Evolutionary conservation across 2,888 invertebrate species (phyloP), one percentile per base, ranked within the genome.

Genomic region (Ophion ellenae): DNA sequence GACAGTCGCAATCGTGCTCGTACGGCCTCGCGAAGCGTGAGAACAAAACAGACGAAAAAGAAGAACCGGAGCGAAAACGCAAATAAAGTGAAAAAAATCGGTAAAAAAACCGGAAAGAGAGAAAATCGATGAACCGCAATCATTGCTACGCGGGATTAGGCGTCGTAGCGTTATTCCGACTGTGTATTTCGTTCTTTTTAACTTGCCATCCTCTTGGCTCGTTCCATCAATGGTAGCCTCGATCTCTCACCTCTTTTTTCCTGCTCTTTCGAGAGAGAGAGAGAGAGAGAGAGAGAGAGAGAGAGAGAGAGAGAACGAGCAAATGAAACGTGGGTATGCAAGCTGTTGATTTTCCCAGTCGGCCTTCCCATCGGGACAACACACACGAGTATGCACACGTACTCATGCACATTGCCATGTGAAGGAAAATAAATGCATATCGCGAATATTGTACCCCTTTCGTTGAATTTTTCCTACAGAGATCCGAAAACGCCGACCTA

Each of bases 321-420:
- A 70, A 70, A 79, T 64, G 40, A 84, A 80, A 70, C 36, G 28
- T 75, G n/a, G 75, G 57, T 59, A 2, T 17, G 70, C 85, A 85
- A 80, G 73, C 79, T 85, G 79, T 80, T 82, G 84, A 85, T 80
- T 80, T 85, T 85, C 71, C 82, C 85, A 82, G 20, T 67, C 76
- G 24, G 64, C 57, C 76, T 85, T 81, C 36, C 59, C 66, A 59
- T 67, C 66, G 71, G 66, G 69, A 57, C 6, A 32, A 53, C 24
- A 47, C 14, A 17, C 32, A 59, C 32, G 17, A 28, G 24, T 20
- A 53, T 17, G 4, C 2, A 53, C 11, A 32, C 24, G 53, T 32
- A 45, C 36, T 17, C 40, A 61, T 57, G 57, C 32, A 53, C 57
- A 53, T 3, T 74, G n/a, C 28, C 63, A 14, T 28, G 53, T 45